These are phyloP conservation scores for Poecilia wingei DNA, from an alignment of 2,797 vertebrate species.

Conservation along the genomic window DNA sequence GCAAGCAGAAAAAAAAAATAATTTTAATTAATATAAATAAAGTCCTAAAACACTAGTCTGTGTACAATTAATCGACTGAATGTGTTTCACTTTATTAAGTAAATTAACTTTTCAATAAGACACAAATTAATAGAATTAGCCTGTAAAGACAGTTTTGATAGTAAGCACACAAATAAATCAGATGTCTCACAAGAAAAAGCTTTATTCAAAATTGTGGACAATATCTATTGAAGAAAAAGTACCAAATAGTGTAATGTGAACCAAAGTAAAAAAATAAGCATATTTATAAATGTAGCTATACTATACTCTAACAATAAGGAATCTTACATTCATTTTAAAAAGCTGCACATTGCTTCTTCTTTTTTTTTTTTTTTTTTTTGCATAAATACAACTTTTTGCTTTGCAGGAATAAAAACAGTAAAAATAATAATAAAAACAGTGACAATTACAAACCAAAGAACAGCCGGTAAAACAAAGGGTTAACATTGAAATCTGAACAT, in stretches of 20 bases:
- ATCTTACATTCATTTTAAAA: constrained; percentile 67
- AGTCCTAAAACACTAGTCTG: not conserved
- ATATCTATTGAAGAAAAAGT: constrained; percentile 49
- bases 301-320: constrained; percentile 32
- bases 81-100: not conserved
- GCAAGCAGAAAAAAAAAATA: not conserved
- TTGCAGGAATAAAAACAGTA: constrained; percentile 25
- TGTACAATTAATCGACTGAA: not conserved
- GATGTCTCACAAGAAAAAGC: constrained; percentile 18
- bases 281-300: constrained; percentile 35
- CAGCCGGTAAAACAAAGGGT: not conserved
- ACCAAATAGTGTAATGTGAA: constrained; percentile 49
- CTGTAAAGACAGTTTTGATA: not conserved
- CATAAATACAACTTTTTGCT: constrained; percentile 46
- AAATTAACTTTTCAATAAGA: not conserved
- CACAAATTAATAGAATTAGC: not conserved
- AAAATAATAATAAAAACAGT: constrained; percentile 21
- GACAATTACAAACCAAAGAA: constrained; percentile 14
- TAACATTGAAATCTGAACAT: constrained; percentile 9
- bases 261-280: constrained; percentile 72
- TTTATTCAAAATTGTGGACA: constrained; percentile 60
- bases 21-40: not conserved
- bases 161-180: not conserved
- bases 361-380: constrained; percentile 51
- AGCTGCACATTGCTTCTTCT: constrained; percentile 12